phyloP scores from a whole-genome alignment of 2,113 vertebrate species.

The Amazona vittata region DNA sequence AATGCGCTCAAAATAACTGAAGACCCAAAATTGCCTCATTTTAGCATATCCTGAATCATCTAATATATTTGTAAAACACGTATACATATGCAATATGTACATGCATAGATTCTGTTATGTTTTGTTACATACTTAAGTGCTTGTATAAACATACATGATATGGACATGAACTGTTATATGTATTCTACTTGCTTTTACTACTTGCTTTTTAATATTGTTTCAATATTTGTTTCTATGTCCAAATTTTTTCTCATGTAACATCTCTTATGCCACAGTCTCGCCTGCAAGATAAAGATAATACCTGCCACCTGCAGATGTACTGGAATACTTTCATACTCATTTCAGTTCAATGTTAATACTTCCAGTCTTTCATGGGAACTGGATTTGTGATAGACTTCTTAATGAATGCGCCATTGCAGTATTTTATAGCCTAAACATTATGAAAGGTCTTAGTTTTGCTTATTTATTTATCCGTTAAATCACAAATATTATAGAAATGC shows the following conservation, averaged over 20 bases:
- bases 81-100: not conserved
- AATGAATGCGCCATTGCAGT: not conserved
- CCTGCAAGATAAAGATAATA: not conserved
- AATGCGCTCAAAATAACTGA: not conserved
- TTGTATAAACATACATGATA: not conserved
- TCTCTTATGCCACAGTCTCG: not conserved
- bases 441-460: not conserved
- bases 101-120: not conserved
- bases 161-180: accelerated
- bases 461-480: not conserved
- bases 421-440: not conserved
- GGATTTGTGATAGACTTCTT: not conserved
- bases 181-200: not conserved
- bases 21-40: not conserved
- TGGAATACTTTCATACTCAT: not conserved
- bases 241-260: not conserved
- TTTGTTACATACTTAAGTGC: not conserved
- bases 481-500: not conserved
- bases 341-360: not conserved
- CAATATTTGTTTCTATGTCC: not conserved
- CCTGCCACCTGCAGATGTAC: not conserved
- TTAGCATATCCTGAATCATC: not conserved
- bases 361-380: not conserved
- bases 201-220: not conserved
- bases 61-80: not conserved